Conservation (phyloP, 2,113 vertebrate genomes). For the Ramphastos sulfuratus region DNA sequence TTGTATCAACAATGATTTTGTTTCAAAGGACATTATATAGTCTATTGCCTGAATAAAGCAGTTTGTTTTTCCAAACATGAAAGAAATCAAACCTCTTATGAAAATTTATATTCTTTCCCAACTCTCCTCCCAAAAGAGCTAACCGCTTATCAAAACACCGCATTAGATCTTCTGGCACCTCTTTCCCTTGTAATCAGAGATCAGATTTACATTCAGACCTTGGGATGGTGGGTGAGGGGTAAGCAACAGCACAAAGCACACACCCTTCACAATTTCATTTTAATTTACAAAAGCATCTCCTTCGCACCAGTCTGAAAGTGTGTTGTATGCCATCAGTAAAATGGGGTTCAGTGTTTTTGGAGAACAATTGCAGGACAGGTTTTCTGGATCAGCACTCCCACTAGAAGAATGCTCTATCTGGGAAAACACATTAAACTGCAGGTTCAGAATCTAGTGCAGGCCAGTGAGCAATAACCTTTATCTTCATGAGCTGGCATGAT, state of each 20-base stretch:
- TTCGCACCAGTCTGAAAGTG: background rate
- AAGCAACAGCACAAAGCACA: background rate
- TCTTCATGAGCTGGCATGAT: background rate
- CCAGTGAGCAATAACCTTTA: background rate
- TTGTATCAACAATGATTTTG: conserved; percentile 42
- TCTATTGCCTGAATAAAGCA: conserved; percentile 34
- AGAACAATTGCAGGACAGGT: background rate
- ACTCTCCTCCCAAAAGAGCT: background rate
- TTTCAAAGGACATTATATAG: conserved; percentile 23
- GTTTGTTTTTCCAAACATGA: background rate
- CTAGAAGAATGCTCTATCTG: background rate
- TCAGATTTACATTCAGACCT: background rate
- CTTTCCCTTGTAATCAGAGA: background rate
- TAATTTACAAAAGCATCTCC: background rate
- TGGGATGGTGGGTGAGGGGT: too few species aligned
- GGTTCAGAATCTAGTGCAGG: background rate
- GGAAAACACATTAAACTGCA: background rate
- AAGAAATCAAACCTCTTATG: background rate
- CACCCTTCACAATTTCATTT: background rate
- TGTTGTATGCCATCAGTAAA: background rate
- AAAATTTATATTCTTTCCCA: background rate
- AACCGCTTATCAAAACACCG: background rate
- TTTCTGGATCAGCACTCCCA: background rate
- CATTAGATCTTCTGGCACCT: background rate
- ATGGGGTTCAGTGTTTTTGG: background rate